Base-by-base conservation (phyloP, 2,888 invertebrate genomes). In the Eulithis prunata region DNA sequence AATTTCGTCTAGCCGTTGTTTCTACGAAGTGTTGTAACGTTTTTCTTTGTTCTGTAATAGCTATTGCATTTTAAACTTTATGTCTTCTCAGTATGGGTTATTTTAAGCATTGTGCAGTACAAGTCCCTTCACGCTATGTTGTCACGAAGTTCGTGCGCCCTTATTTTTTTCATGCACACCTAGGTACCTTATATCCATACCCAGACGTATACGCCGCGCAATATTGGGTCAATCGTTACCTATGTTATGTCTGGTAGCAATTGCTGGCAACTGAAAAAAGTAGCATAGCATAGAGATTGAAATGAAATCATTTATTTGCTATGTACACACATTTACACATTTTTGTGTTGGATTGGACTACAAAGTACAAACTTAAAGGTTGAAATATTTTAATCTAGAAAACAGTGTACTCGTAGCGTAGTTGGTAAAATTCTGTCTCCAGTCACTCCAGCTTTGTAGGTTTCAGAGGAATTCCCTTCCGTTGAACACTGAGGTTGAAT, bases 91-190 rank as follows among this genome's bases (percentile, higher is more conserved):
- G 3, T 66, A 82, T 79, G 72, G 64, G 70, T 69, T 68, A 71
- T 64, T 70, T 75, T 57, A 46, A 52, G 57, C n/a, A 69, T 66
- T 32, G 53, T 65, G 52, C 67, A 57, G 65, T 57, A 70, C 66
- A 72, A 73, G 72, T 75, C 52, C 69, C 66, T 77, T 78, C 88
- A 89, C 86, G 89, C 87, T 73, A 86, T 74, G 69, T 79, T 79
- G 85, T 86, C 91, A 90, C 90, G 91, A 88, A 85, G 76, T 82
- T 82, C 87, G 87, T 88, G 88, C 78, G 87, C 85, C 83, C 87
- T 84, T 87, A 88, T 89, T 91, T 87, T 82, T 74, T 77, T 78
- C 73, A 70, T 69, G 73, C 71, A 71, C 71, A 70, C 32, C 32
- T 32, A 55, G 62, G 47, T 69, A 62, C 58, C 46, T 46, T 53